These are phyloP conservation scores for Catagonus wagneri DNA, from an alignment of 2,113 vertebrate genomes.

Conservation along the genomic window DNA sequence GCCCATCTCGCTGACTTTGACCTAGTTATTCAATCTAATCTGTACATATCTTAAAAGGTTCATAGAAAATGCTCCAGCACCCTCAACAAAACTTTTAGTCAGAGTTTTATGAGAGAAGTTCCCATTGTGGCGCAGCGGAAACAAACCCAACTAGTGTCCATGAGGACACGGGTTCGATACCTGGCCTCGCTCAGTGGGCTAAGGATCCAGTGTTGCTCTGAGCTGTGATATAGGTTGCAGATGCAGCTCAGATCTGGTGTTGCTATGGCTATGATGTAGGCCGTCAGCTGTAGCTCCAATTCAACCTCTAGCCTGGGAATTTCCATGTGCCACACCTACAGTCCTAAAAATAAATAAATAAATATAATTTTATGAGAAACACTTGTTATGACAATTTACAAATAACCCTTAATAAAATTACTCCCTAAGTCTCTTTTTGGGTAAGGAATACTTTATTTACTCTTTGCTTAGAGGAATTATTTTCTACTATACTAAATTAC, in stretches of 20 bases:
- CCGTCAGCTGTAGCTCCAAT: too few species aligned
- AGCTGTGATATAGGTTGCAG: too few species aligned
- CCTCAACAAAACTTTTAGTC: slow-evolving; percentile 35
- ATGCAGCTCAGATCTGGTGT: too few species aligned
- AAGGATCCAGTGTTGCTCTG: too few species aligned
- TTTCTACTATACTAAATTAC: slow-evolving; percentile 18
- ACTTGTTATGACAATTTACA: slow-evolving; percentile 1
- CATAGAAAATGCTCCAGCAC: background rate
- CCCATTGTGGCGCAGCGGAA: too few species aligned
- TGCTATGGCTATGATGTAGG: too few species aligned
- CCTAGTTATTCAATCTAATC: slow-evolving; percentile 1
- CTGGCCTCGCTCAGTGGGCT: too few species aligned
- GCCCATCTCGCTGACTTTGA: background rate
- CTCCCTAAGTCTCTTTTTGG: background rate
- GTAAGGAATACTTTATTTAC: slow-evolving; percentile 17
- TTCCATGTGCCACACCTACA: too few species aligned
- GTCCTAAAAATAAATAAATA: too few species aligned
- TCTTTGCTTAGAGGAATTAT: background rate
- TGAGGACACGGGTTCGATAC: too few species aligned
- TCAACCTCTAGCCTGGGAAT: too few species aligned
- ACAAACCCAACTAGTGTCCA: too few species aligned
- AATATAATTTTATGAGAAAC: background rate
- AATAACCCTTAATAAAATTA: background rate
- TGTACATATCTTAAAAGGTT: background rate
- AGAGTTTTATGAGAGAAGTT: background rate